phyloP scores from a whole-genome alignment of 2,113 vertebrate species.

The Hoplias malabaricus region DNA sequence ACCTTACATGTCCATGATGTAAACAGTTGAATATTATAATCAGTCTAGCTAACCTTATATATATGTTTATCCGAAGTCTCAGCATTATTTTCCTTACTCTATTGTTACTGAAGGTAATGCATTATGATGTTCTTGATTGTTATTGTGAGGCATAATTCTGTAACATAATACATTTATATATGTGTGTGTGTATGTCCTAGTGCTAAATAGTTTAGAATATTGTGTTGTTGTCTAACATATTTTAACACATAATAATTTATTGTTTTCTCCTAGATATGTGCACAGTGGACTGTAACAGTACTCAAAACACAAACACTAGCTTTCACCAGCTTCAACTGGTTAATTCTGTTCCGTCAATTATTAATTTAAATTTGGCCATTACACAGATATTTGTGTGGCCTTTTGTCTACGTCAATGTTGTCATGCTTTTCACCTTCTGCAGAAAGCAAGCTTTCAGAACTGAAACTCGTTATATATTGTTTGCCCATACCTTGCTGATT shows the following conservation, averaged over 20 bases:
- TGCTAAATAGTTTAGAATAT: not conserved
- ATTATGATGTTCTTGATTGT: not conserved
- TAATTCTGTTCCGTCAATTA: not conserved
- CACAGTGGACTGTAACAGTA: slow-evolving; percentile 11
- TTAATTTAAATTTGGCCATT: slow-evolving; percentile 11
- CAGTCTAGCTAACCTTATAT: not conserved
- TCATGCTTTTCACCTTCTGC: slow-evolving; percentile 49
- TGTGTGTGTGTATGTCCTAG: not conserved
- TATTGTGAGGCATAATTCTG: too few relatives aligned
- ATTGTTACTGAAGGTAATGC: slow-evolving; percentile 19
- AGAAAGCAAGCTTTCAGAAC: slow-evolving; percentile 45
- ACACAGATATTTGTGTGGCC: slow-evolving; percentile 46
- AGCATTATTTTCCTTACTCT: not conserved
- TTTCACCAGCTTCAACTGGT: slow-evolving; percentile 4
- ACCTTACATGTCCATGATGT: not conserved
- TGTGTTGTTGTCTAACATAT: not conserved
- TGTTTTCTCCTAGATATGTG: slow-evolving; percentile 13
- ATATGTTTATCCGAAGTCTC: not conserved
- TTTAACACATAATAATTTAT: not conserved
- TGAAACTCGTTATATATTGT: slow-evolving; percentile 54
- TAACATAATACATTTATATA: too few relatives aligned
- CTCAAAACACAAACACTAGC: slow-evolving; percentile 7
- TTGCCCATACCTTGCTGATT: slow-evolving; percentile 51
- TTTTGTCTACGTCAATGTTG: slow-evolving; percentile 37
- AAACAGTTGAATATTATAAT: slow-evolving; percentile 16